Evolutionary conservation across 2,888 invertebrate genomes (phyloP), one percentile per base, ranked within the genome.

Genomic region (Xanthia togata): DNA sequence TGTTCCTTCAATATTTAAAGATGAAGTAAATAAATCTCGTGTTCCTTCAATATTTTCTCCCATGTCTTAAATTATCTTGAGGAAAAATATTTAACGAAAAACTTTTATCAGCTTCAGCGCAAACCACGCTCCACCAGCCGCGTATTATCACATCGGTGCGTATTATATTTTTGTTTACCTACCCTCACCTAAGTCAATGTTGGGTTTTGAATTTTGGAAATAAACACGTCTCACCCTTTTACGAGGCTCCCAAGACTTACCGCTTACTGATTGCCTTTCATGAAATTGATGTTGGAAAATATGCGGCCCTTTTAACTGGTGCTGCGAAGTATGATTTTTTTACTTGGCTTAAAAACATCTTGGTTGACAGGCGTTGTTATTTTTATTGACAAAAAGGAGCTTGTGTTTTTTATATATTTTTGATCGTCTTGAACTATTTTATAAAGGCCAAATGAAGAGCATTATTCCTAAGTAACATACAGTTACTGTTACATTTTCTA

Each of bases 221-320:
- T 88, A 88, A 84, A 88, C 88, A 88, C 81, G 84, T 82, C 79
- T 80, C 67, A 83, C 86, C 87, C 82, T 88, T 87, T 88, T 83
- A 82, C 77, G 78, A 83, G 65, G 31, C 62, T 65, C 50, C 64
- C 81, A 79, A 83, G 76, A 78, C 78, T 85, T 78, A 73, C 70
- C 63, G 73, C 23, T 74, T 70, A 76, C 71, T 67, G 76, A 78
- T 75, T 84, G 64, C 70, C 69, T 80, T 87, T 80, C 67, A 57
- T 70, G 73, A 86, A 82, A 84, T 78, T 78, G 78, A 77, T 80
- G 82, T 86, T 70, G 53, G 55, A 69, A 75, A 77, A 81, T 81
- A 76, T 55, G 44, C 31, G 63, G 62, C 59, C 60, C 35, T 76
- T 81, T 83, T 73, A 70, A 72, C 64, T 47, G 69, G 26, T 47